Conservation (phyloP, 2,888 invertebrate genomes). For the Bombyx huttoni region DNA sequence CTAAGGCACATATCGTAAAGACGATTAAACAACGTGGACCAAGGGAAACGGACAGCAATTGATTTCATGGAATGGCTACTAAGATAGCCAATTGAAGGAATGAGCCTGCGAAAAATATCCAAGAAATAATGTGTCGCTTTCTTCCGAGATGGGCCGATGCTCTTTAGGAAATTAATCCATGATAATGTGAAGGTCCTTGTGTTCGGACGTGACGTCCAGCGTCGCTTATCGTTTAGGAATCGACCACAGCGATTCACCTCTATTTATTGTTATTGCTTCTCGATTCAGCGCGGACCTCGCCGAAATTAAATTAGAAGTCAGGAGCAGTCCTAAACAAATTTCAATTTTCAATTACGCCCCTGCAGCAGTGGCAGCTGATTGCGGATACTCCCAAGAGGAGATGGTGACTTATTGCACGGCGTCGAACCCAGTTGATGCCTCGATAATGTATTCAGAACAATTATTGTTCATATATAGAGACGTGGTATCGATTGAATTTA, state of each 20-base stretch:
- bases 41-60: not conserved
- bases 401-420: slow-evolving; percentile 55
- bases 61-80: not conserved
- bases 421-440: slow-evolving; percentile 34
- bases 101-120: not conserved
- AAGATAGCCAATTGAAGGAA: not conserved
- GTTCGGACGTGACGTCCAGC: slow-evolving; percentile 21
- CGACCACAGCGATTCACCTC: slow-evolving; percentile 35
- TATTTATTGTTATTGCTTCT: slow-evolving; percentile 57
- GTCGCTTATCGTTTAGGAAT: slow-evolving; percentile 26
- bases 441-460: slow-evolving; percentile 63
- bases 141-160: slow-evolving; percentile 8
- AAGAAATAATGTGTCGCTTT: not conserved
- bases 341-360: slow-evolving; percentile 67
- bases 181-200: slow-evolving; percentile 18
- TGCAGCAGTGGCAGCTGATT: slow-evolving; percentile 36
- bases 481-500: slow-evolving; percentile 36
- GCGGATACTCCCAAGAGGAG: slow-evolving; percentile 42
- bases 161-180: slow-evolving; percentile 30
- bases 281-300: slow-evolving; percentile 46
- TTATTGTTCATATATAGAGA: slow-evolving; percentile 32
- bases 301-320: slow-evolving; percentile 60
- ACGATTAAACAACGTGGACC: not conserved
- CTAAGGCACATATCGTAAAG: not conserved
- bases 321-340: slow-evolving; percentile 66